A percentile compares a stretch with the other conserved stretches of the same genome.
Evolutionary conservation across 2,888 invertebrate species (phyloP).

Genomic region (Augiades crinisus): DNA sequence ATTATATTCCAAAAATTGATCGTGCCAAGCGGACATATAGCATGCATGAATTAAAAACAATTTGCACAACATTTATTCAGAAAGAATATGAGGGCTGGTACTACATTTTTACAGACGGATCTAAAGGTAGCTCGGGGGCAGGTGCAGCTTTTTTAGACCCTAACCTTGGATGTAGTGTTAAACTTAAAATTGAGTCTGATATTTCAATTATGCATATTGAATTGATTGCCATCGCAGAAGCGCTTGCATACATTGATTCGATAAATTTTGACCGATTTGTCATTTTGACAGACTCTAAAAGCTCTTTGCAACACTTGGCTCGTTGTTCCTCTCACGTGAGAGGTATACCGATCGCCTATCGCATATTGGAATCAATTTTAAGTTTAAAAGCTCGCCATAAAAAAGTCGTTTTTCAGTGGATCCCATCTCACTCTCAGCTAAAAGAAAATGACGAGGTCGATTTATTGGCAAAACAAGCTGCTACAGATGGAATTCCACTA

Average conservation of each 20-base stretch:
- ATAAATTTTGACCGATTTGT: constrained; percentile 22
- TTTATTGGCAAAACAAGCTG: constrained; percentile 10
- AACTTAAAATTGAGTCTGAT: constrained; percentile 23
- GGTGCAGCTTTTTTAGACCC: constrained; percentile 22
- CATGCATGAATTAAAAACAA: background rate
- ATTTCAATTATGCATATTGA: constrained; percentile 28
- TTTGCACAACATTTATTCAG: constrained; percentile 4
- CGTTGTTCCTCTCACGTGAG: constrained; percentile 26
- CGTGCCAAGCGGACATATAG: constrained; percentile 4
- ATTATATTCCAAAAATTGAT: background rate
- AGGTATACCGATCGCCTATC: constrained; percentile 30
- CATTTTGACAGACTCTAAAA: constrained; percentile 28
- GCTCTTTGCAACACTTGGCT: constrained; percentile 29
- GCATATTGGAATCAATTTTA: constrained; percentile 26
- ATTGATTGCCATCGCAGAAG: constrained; percentile 26
- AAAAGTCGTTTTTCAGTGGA: constrained; percentile 25
- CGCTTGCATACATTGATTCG: constrained; percentile 20
- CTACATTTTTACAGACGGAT: constrained; percentile 21
- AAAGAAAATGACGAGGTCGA: constrained; percentile 21
- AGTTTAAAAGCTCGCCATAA: constrained; percentile 2
- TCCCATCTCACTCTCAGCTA: constrained; percentile 28
- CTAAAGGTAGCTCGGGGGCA: constrained; percentile 2
- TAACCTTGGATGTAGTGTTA: background rate
- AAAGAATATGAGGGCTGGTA: constrained; percentile 7
- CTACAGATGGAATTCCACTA: background rate